phyloP scores from a whole-genome alignment of 2,888 invertebrate species.

The Rhagonycha lutea region DNA sequence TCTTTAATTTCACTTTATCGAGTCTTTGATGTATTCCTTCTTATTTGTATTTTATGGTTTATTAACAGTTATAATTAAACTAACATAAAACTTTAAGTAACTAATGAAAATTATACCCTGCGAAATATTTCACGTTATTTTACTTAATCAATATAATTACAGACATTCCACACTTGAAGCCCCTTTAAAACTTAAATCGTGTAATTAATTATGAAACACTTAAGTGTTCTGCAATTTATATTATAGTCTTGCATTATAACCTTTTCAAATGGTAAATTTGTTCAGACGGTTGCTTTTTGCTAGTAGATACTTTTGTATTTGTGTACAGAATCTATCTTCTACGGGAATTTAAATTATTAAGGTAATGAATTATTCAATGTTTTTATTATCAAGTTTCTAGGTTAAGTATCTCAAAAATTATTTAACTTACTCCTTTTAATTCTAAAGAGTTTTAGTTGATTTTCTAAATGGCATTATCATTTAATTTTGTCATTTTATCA shows the following conservation, averaged over 20 bases:
- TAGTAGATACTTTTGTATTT: not conserved
- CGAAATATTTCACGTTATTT: not conserved
- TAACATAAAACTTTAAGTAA: not conserved
- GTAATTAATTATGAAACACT: constrained; percentile 7
- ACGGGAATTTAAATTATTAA: not conserved
- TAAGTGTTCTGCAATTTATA: not conserved
- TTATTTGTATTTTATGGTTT: not conserved
- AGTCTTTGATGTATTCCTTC: not conserved
- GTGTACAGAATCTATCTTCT: not conserved
- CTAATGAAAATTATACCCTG: not conserved
- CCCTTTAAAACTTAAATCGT: constrained; percentile 1
- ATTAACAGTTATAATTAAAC: not conserved
- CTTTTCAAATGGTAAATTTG: not conserved
- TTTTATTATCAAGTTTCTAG: not conserved
- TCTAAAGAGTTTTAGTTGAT: not conserved
- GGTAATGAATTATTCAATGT: not conserved
- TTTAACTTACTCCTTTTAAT: not conserved
- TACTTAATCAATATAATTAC: not conserved
- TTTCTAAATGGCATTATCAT: too few relatives aligned
- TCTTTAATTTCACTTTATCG: not conserved
- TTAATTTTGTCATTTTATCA: too few relatives aligned
- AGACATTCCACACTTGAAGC: not conserved
- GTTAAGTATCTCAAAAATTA: not conserved
- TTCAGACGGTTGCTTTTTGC: not conserved
- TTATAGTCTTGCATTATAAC: not conserved